phyloP scores from a whole-genome alignment of 2,888 invertebrate species.

The Amorpha juglandis region DNA sequence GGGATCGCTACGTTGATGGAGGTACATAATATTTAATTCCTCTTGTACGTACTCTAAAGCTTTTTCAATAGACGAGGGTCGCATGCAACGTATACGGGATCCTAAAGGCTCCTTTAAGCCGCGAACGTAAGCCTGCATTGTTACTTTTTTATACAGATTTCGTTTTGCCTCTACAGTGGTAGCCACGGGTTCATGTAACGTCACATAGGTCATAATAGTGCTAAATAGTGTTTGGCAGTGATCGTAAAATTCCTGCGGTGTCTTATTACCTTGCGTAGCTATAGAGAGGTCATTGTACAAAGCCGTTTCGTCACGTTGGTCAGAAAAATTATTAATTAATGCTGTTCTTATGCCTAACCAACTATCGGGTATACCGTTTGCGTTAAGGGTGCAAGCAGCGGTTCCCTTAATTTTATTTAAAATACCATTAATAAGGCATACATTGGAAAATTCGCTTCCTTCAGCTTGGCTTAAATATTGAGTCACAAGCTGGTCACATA shows the following conservation, averaged over 20 bases:
- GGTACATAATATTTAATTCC: too few relatives aligned
- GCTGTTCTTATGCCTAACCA: conserved; percentile 37
- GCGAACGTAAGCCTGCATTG: too few relatives aligned
- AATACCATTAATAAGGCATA: neutral
- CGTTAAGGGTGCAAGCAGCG: neutral
- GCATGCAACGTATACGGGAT: too few relatives aligned
- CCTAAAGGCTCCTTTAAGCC: too few relatives aligned
- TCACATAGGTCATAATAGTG: too few relatives aligned
- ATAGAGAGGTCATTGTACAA: conserved; percentile 39
- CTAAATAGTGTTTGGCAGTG: too few relatives aligned
- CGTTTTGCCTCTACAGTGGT: too few relatives aligned
- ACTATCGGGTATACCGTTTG: conserved; percentile 37
- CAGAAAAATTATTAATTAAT: conserved; percentile 42
- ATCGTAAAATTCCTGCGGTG: conserved; percentile 9
- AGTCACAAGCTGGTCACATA: neutral
- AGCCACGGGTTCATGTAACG: too few relatives aligned
- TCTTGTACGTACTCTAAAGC: too few relatives aligned
- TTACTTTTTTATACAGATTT: too few relatives aligned
- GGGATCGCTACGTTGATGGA: too few relatives aligned
- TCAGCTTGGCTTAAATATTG: neutral
- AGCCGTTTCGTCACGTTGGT: conserved; percentile 42
- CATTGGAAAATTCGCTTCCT: neutral
- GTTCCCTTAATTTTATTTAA: neutral
- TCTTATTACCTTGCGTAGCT: conserved; percentile 26
- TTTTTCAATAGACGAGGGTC: too few relatives aligned